These are phyloP conservation scores for Chelon labrosus DNA, from an alignment of 2,797 vertebrate genomes.

Conservation along the genomic window DNA sequence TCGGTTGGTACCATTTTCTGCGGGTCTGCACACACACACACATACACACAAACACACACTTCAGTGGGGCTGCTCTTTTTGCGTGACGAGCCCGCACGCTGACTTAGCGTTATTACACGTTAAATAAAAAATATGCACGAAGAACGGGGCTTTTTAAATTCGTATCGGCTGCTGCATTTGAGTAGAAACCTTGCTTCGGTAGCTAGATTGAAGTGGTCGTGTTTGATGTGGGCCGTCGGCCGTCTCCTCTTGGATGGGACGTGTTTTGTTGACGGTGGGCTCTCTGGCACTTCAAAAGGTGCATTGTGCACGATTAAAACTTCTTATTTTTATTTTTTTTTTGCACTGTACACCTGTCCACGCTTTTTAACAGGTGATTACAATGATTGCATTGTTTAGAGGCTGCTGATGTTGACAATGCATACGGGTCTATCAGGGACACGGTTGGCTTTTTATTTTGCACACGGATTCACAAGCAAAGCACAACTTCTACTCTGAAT, in stretches of 20 bases:
- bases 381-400: slow-evolving; percentile 9
- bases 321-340: background rate
- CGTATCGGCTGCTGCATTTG: background rate
- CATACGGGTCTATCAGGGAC: slow-evolving; percentile 28
- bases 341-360: slow-evolving; percentile 24
- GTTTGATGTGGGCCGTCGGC: slow-evolving; percentile 23
- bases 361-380: too few relatives aligned
- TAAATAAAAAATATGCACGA: slow-evolving; percentile 46
- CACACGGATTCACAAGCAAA: slow-evolving; percentile 52
- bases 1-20: slow-evolving; percentile 14
- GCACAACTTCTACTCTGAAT: slow-evolving; percentile 78
- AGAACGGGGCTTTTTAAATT: slow-evolving; percentile 8
- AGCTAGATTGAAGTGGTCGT: slow-evolving; percentile 17
- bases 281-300: slow-evolving; percentile 57
- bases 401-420: too few relatives aligned
- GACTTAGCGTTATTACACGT: slow-evolving; percentile 58
- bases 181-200: slow-evolving; percentile 8
- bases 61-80: slow-evolving; percentile 30
- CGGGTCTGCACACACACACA: slow-evolving; percentile 5
- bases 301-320: slow-evolving; percentile 21
- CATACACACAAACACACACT: background rate
- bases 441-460: slow-evolving; percentile 28
- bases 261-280: slow-evolving; percentile 65
- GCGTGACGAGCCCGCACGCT: slow-evolving; percentile 59
- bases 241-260: slow-evolving; percentile 58